Evolutionary conservation across 2,888 invertebrate species (phyloP).

Genomic region (Emesis furor): DNA sequence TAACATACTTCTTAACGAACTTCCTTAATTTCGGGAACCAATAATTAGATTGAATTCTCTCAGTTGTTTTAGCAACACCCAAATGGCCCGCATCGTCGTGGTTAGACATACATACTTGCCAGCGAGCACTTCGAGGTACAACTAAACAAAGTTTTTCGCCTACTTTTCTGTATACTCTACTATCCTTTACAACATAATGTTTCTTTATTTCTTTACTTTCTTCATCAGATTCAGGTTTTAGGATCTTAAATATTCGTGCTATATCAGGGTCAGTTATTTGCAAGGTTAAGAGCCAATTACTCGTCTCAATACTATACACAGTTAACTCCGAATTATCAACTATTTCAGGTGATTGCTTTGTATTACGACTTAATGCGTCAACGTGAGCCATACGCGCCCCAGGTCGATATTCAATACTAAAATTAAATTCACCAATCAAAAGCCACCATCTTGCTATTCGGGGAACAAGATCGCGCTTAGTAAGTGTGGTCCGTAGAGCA

Average conservation of each 20-base stretch:
- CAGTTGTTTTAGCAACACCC: slow-evolving; percentile 78
- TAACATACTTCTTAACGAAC: slow-evolving; percentile 81
- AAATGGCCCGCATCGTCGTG: slow-evolving; percentile 83
- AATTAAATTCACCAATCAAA: background rate
- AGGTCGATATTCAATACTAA: no score
- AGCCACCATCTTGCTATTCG: background rate
- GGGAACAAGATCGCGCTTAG: background rate
- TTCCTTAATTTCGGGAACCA: slow-evolving; percentile 82
- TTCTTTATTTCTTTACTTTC: slow-evolving; percentile 54
- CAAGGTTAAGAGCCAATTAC: no score
- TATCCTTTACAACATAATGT: slow-evolving; percentile 56
- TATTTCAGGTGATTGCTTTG: no score
- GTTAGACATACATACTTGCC: slow-evolving; percentile 76
- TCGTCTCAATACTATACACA: no score
- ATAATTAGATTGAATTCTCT: slow-evolving; percentile 76
- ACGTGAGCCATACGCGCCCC: no score
- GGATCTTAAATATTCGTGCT: no score
- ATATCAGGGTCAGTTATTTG: no score
- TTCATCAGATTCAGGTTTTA: slow-evolving; percentile 34
- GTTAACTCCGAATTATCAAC: no score
- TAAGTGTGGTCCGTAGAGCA: background rate
- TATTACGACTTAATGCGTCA: no score
- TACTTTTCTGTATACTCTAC: slow-evolving; percentile 49
- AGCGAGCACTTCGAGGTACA: slow-evolving; percentile 76
- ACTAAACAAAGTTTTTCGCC: slow-evolving; percentile 72